Percentiles rank a stretch among this genome's conserved stretches.
These are phyloP conservation scores for Sprattus sprattus DNA, from an alignment of 2,113 vertebrate genomes.

Conservation along the genomic window DNA sequence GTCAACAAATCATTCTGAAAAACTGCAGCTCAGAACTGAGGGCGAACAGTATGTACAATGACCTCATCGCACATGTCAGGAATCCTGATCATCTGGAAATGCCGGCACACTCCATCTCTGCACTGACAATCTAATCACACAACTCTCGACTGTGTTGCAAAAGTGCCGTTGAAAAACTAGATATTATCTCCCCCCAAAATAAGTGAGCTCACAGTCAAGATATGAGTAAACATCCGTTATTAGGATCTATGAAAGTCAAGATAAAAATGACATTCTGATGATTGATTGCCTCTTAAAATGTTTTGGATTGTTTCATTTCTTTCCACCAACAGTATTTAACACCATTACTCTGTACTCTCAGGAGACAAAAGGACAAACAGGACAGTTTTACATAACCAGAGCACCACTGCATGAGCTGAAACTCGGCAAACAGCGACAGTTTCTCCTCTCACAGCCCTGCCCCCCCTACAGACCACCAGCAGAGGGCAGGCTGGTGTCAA, in stretches of 20 bases:
- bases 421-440: background rate
- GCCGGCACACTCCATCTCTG: conserved; percentile 38
- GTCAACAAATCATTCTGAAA: conserved; percentile 30
- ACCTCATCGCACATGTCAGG: conserved; percentile 39
- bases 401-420: background rate
- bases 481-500: conserved; percentile 50
- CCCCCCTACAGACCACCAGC: conserved; percentile 29
- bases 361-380: background rate
- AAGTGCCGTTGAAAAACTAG: background rate
- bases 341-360: background rate
- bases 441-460: background rate
- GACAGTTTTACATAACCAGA: background rate
- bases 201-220: background rate
- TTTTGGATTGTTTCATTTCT: background rate
- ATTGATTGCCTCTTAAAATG: background rate
- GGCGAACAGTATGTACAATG: conserved; percentile 27
- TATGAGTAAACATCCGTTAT: background rate
- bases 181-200: background rate
- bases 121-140: conserved; percentile 36
- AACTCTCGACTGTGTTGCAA: background rate
- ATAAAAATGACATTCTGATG: background rate
- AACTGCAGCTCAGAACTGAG: background rate
- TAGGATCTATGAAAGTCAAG: background rate
- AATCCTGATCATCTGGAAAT: conserved; percentile 63
- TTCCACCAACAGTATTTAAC: background rate